phyloP scores from a whole-genome alignment of 2,797 vertebrate species.

The Fistularia tabacaria region DNA sequence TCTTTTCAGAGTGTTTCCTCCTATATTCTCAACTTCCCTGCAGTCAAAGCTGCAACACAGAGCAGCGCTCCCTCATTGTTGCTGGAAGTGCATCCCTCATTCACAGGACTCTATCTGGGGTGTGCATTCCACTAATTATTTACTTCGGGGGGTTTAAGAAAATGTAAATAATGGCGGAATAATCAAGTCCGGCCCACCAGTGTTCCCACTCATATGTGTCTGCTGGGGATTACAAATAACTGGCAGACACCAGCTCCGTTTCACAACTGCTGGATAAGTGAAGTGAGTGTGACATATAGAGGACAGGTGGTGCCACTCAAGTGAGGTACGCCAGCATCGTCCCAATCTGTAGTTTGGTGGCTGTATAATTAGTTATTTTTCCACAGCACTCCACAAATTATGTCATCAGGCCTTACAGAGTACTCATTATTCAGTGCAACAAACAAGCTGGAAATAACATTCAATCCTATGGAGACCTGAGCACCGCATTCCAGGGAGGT shows the following conservation, averaged over 20 bases:
- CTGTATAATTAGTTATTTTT: constrained; percentile 66
- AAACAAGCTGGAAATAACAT: constrained; percentile 78
- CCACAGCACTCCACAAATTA: constrained; percentile 61
- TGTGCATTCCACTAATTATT: constrained; percentile 7
- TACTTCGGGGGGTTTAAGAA: constrained; percentile 11
- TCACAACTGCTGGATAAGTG: constrained; percentile 55
- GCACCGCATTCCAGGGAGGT: constrained; percentile 61
- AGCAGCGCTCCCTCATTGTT: too few relatives aligned
- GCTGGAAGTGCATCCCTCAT: too few relatives aligned
- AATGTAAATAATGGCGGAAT: constrained; percentile 35
- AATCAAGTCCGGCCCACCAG: constrained; percentile 27
- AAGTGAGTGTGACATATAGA: constrained; percentile 64
- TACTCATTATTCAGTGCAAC: constrained; percentile 83
- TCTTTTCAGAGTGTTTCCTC: constrained; percentile 19
- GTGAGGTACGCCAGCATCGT: constrained; percentile 76
- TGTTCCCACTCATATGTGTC: constrained; percentile 29
- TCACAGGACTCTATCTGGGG: too few relatives aligned
- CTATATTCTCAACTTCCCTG: constrained; percentile 23
- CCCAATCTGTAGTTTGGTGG: constrained; percentile 70
- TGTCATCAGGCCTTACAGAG: constrained; percentile 79
- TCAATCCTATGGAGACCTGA: constrained; percentile 71
- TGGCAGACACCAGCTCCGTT: constrained; percentile 51
- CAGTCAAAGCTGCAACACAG: too few relatives aligned
- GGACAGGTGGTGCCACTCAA: constrained; percentile 75
- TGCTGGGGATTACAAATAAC: constrained; percentile 52